These are phyloP conservation scores for Asobara japonica DNA, from an alignment of 1,140 invertebrate genomes.

Conservation along the genomic window DNA sequence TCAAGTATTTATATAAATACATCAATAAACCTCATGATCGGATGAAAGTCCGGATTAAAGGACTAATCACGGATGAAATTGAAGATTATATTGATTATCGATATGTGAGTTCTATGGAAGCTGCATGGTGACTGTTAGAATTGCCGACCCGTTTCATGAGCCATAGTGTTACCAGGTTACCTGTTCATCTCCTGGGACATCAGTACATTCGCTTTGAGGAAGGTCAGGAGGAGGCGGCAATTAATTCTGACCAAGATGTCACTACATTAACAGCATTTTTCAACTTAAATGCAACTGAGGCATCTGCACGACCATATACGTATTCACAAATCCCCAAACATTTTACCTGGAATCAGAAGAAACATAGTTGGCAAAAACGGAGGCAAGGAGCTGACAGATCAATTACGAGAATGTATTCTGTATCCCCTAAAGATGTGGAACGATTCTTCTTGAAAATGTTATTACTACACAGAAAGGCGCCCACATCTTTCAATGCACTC, in stretches of 20 bases:
- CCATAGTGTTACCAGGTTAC: too few species aligned
- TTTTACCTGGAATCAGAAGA: background rate
- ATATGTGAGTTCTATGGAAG: background rate
- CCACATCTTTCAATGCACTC: background rate
- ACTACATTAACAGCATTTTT: background rate
- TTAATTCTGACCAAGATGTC: background rate
- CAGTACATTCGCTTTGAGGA: too few species aligned
- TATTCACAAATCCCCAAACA: background rate
- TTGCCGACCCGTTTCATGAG: too few species aligned
- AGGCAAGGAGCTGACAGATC: background rate
- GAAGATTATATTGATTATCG: background rate
- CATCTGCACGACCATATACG: background rate
- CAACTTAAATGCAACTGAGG: background rate
- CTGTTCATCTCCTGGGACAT: too few species aligned
- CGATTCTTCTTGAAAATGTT: background rate
- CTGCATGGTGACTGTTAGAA: background rate
- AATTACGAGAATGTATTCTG: background rate
- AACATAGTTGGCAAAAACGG: background rate
- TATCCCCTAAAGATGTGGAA: background rate
- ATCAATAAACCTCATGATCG: background rate
- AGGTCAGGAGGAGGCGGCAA: too few species aligned
- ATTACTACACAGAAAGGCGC: background rate
- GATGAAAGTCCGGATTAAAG: background rate
- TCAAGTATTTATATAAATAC: background rate
- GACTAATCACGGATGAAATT: background rate